These are phyloP conservation scores for Lacerta agilis DNA, from an alignment of 2,797 vertebrate species.

Conservation along the genomic window DNA sequence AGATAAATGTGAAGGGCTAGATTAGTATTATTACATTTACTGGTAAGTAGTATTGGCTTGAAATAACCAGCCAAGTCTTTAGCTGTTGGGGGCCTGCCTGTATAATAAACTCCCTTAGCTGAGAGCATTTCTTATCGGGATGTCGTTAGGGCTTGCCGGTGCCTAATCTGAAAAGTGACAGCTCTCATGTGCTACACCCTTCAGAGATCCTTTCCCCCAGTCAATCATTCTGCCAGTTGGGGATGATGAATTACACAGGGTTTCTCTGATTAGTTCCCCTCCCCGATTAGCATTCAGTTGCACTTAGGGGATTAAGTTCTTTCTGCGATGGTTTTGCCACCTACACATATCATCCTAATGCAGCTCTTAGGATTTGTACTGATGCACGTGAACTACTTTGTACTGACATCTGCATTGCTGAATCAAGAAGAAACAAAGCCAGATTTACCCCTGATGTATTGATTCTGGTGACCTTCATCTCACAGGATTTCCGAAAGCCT, in stretches of 20 bases:
- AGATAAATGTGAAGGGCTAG: background rate
- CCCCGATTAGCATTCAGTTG: slow-evolving; percentile 61
- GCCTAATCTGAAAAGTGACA: slow-evolving; percentile 40
- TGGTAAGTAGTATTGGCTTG: background rate
- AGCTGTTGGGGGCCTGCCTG: background rate
- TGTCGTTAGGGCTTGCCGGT: slow-evolving; percentile 38
- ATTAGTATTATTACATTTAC: background rate
- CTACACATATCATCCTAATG: slow-evolving; percentile 35
- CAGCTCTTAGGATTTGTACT: slow-evolving; percentile 18
- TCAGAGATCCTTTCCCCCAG: slow-evolving; percentile 51
- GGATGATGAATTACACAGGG: slow-evolving; percentile 50
- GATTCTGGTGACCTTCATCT: slow-evolving; percentile 21
- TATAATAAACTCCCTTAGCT: slow-evolving; percentile 21
- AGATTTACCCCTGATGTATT: slow-evolving; percentile 16
- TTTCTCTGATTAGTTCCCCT: slow-evolving; percentile 54
- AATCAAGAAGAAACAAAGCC: slow-evolving; percentile 16
- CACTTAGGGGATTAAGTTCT: slow-evolving; percentile 59
- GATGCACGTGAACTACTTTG: background rate
- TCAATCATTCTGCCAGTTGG: background rate
- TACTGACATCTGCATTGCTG: slow-evolving; percentile 22
- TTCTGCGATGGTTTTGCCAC: slow-evolving; percentile 27
- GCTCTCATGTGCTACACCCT: slow-evolving; percentile 34
- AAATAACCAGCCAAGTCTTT: slow-evolving; percentile 1
- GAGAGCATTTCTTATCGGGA: slow-evolving; percentile 30
- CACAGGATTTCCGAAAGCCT: background rate